Evolutionary conservation across 2,113 vertebrate genomes (phyloP).

Genomic region (Arothron firmamentum): DNA sequence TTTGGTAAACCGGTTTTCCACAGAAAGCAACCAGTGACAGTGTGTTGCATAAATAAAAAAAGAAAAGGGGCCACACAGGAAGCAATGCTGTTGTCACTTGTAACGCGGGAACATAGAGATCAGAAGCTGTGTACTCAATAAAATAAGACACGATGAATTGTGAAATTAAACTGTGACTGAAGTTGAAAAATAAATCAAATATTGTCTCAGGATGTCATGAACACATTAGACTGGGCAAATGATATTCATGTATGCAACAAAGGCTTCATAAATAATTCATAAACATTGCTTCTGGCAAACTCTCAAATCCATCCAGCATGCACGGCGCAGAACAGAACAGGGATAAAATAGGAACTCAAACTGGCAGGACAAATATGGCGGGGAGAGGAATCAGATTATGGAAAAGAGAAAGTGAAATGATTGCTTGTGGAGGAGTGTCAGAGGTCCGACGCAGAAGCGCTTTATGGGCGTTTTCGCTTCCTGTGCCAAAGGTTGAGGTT

Average conservation of each 20-base stretch:
- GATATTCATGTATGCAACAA: constrained; percentile 69
- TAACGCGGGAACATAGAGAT: constrained; percentile 39
- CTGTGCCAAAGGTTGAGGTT: constrained; percentile 43
- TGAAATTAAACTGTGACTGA: constrained; percentile 63
- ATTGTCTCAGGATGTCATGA: constrained; percentile 63
- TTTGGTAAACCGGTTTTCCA: constrained; percentile 12
- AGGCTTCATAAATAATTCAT: constrained; percentile 74
- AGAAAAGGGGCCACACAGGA: constrained; percentile 7
- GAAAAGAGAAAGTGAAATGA: constrained; percentile 63
- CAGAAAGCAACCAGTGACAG: constrained; percentile 10
- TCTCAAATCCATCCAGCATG: constrained; percentile 65
- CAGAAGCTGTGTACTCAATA: constrained; percentile 27
- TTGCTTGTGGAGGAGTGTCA: constrained; percentile 49
- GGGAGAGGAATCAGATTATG: constrained; percentile 69
- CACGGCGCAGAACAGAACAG: constrained; percentile 57
- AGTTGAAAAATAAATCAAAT: constrained; percentile 67
- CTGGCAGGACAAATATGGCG: constrained; percentile 63
- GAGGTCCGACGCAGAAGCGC: constrained; percentile 48
- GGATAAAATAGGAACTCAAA: constrained; percentile 65
- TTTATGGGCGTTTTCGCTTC: constrained; percentile 46
- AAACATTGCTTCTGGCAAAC: constrained; percentile 68
- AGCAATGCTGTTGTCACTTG: constrained; percentile 31
- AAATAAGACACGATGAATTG: constrained; percentile 53
- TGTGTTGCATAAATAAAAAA: constrained; percentile 6
- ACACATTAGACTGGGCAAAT: constrained; percentile 66